Evolutionary conservation across 2,888 invertebrate genomes (phyloP), one percentile per base, ranked within the genome.

Genomic region (Conistra vaccinii): DNA sequence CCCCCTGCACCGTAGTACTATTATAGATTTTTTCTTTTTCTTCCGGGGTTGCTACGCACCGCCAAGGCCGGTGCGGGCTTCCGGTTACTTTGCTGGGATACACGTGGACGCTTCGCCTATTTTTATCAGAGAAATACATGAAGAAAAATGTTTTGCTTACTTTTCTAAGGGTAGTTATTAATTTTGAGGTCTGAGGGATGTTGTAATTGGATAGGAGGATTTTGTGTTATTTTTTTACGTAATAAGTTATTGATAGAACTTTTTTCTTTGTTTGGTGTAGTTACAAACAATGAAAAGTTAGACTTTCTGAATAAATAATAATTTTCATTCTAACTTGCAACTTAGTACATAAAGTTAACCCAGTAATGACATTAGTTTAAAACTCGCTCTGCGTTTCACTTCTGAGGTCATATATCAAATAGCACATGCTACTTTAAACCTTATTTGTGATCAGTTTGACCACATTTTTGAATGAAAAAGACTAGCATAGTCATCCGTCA

Each of bases 21-120:
- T 92, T 94, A 95, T 95, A 94, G 95, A 95, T 95, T 95, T 95
- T 95, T 93, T 89, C 87, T 86, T 89, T 92, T 91, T 90, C 91
- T 91, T 90, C 90, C 90, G 91, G 91, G 93, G 94, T 93, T 92
- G 94, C 92, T 90, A 93, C 91, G 93, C 91, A 87, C 89, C 89
- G 91, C 90, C 94, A 94, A 94, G 94, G 95, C 91, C 94, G 92
- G 77, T 86, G 75, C 85, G 77, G 81, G 90, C 93, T 94, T 93
- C 94, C 94, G 92, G 91, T 90, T 90, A 90, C 91, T 87, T 80
- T 87, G 88, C 88, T 81, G 83, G 89, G 89, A 85, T 92, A 93
- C 91, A 92, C 93, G 93, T 92, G 92, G 89, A 88, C 87, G 85
- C 73, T 80, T 86, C 86, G 85, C 88, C 88, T 89, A 89, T 91